These are phyloP conservation scores for Drosophila arizonae DNA, from an alignment of 1,140 invertebrate genomes.

Conservation along the genomic window DNA sequence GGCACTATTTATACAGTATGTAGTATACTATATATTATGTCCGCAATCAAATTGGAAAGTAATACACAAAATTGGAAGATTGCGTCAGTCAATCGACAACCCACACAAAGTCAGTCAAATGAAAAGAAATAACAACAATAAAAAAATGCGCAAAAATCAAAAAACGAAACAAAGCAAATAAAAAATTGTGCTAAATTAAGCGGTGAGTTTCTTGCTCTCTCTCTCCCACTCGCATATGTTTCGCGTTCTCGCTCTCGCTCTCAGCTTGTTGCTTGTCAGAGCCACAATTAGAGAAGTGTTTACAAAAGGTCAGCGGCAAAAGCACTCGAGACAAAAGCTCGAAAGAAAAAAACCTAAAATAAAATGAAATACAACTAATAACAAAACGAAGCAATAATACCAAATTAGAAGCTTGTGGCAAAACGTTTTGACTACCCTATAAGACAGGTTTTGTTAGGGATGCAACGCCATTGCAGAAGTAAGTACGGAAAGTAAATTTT, in stretches of 20 bases:
- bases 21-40: conserved; percentile 11
- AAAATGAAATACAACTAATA: conserved; percentile 44
- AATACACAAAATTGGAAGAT: conserved; percentile 54
- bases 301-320: conserved; percentile 66
- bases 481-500: too few species aligned
- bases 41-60: conserved; percentile 49
- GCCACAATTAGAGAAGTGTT: conserved; percentile 74
- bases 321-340: conserved; percentile 54
- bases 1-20: neutral
- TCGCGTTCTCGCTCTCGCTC: neutral
- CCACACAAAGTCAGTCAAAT: conserved; percentile 42
- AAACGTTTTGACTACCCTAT: conserved; percentile 57
- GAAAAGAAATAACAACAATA: conserved; percentile 32
- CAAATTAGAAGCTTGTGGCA: conserved; percentile 74
- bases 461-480: too few species aligned
- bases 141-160: conserved; percentile 36
- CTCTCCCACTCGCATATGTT: neutral
- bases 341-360: conserved; percentile 22
- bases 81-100: conserved; percentile 58
- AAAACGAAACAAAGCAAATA: conserved; percentile 48
- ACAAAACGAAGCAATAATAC: conserved; percentile 70
- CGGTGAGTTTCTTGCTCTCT: conserved; percentile 38
- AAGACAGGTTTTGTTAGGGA: neutral
- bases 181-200: conserved; percentile 61
- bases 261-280: conserved; percentile 32